Evolutionary conservation across 1,140 invertebrate species (phyloP).

Genomic region (Centruroides vittatus): DNA sequence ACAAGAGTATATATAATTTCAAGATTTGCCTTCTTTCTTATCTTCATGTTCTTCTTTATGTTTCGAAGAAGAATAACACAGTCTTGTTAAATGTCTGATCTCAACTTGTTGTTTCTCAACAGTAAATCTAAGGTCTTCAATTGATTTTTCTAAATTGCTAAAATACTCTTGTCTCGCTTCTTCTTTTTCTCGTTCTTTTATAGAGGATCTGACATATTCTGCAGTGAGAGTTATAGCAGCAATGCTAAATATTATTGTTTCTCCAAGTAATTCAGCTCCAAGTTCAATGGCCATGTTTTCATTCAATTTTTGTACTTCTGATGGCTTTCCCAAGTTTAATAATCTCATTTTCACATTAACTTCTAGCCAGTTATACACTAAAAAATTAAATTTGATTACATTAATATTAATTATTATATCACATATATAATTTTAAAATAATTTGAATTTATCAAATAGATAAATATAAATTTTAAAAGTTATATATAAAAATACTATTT

Average conservation of each 20-base stretch:
- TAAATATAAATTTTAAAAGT: no score
- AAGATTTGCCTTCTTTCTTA: no score
- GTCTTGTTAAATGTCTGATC: slow-evolving; percentile 50
- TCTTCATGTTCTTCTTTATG: no score
- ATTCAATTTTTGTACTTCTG: slow-evolving; percentile 72
- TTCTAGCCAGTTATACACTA: slow-evolving; percentile 92
- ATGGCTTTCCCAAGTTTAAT: slow-evolving; percentile 79
- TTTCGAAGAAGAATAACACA: slow-evolving; percentile 11
- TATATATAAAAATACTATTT: no score
- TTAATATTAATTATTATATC: no score
- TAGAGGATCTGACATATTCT: slow-evolving; percentile 55
- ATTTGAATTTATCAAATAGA: no score
- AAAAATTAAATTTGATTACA: no score
- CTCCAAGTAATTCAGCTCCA: slow-evolving; percentile 81
- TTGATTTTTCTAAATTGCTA: slow-evolving; percentile 26
- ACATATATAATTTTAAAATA: no score
- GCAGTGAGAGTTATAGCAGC: slow-evolving; percentile 58
- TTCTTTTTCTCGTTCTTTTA: slow-evolving; percentile 57
- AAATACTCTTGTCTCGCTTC: slow-evolving; percentile 32
- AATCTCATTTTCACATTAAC: slow-evolving; percentile 87
- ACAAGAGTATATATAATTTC: no score
- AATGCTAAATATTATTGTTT: slow-evolving; percentile 76
- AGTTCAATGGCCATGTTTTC: slow-evolving; percentile 89
- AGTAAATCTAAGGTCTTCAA: slow-evolving; percentile 53
- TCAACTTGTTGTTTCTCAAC: slow-evolving; percentile 58